Evolutionary conservation across 2,888 invertebrate genomes (phyloP).

Genomic region (Villa cingulata): DNA sequence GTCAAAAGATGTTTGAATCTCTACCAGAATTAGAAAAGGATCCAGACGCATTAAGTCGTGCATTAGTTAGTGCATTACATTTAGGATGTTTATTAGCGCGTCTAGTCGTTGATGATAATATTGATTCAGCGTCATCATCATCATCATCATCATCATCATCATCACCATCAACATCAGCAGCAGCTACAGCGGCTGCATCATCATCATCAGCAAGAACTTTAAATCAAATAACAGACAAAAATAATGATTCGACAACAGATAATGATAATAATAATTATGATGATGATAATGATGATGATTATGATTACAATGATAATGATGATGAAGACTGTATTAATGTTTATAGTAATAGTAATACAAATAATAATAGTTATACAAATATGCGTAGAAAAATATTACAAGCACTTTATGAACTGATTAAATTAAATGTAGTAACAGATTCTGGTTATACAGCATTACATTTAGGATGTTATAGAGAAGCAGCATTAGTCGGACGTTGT

Average conservation of each 20-base stretch:
- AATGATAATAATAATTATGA: too few species aligned
- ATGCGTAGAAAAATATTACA: constrained; percentile 49
- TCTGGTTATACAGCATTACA: constrained; percentile 62
- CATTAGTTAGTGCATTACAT: constrained; percentile 74
- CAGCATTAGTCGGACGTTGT: constrained; percentile 51
- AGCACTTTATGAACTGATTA: constrained; percentile 64
- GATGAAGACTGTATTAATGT: constrained; percentile 28
- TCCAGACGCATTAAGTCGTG: constrained; percentile 59
- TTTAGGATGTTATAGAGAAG: constrained; percentile 70
- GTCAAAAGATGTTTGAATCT: constrained; percentile 45
- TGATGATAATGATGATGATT: constrained; percentile 17
- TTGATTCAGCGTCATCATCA: too few species aligned
- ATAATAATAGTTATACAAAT: constrained; percentile 20
- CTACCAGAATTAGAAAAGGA: constrained; percentile 55
- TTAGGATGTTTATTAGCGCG: constrained; percentile 63
- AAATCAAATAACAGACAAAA: too few species aligned
- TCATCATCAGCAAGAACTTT: too few species aligned
- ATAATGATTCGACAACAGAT: too few species aligned
- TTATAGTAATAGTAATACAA: not conserved
- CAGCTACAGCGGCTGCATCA: too few species aligned
- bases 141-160: too few species aligned
- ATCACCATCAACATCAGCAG: too few species aligned
- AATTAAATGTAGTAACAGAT: constrained; percentile 48
- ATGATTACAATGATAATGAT: too few species aligned
- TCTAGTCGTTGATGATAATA: constrained; percentile 43